These are phyloP conservation scores for Enoplosus armatus DNA, from an alignment of 2,797 vertebrate species.

Conservation along the genomic window DNA sequence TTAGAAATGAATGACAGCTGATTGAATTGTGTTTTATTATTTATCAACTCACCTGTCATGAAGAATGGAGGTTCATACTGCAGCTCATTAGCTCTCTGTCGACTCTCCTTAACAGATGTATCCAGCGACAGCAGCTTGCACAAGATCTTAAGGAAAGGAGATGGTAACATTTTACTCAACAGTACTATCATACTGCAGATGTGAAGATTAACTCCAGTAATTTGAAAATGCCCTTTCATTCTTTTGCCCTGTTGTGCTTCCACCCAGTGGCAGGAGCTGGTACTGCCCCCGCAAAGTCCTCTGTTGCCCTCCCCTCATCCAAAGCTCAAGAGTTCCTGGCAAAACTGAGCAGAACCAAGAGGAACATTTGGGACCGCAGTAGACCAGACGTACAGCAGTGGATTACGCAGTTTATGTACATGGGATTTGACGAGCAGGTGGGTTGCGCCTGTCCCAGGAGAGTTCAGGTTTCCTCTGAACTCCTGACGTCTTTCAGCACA, in stretches of 20 bases:
- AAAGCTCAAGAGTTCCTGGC: slow-evolving; percentile 91
- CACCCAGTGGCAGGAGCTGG: slow-evolving; percentile 64
- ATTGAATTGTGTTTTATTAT: not conserved
- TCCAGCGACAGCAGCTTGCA: slow-evolving; percentile 72
- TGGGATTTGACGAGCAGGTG: slow-evolving; percentile 94
- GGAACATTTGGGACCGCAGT: slow-evolving; percentile 92
- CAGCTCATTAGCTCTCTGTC: slow-evolving; percentile 20
- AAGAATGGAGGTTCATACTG: not conserved
- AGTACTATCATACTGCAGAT: not conserved
- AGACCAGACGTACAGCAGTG: slow-evolving; percentile 93
- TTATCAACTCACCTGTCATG: not conserved
- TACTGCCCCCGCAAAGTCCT: slow-evolving; percentile 50
- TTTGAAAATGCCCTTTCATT: not conserved
- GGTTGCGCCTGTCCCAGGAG: slow-evolving; percentile 41
- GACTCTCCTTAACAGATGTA: slow-evolving; percentile 69
- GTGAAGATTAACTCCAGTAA: not conserved
- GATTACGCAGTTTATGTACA: slow-evolving; percentile 94
- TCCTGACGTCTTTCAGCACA: not conserved
- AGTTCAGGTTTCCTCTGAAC: slow-evolving; percentile 1
- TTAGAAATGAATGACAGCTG: not conserved
- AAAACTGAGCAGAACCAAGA: slow-evolving; percentile 86
- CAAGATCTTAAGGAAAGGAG: slow-evolving; percentile 78
- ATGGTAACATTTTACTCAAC: slow-evolving; percentile 55
- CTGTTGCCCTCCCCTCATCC: slow-evolving; percentile 84
- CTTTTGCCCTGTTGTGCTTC: slow-evolving; percentile 23